A percentile compares a stretch with the other conserved stretches of the same genome.
Evolutionary conservation across 2,113 vertebrate genomes (phyloP).

Genomic region (Orientallactaga bullata): DNA sequence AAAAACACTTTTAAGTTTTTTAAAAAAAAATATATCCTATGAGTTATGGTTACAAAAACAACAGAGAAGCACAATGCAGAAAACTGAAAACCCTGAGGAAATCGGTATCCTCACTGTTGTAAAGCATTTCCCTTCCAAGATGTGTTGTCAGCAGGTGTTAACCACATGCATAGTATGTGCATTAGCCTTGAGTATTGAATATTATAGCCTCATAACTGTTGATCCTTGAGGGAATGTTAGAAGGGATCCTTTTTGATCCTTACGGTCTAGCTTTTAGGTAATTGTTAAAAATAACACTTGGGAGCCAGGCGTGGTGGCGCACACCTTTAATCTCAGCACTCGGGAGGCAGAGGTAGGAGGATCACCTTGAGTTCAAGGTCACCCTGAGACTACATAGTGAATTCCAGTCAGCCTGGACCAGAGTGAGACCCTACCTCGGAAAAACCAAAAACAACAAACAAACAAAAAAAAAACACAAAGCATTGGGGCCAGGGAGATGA

Average conservation of each 20-base stretch:
- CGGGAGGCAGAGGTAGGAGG: too few species aligned
- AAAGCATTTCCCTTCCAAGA: background rate
- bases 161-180: background rate
- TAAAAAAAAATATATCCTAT: slow-evolving; percentile 9
- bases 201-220: background rate
- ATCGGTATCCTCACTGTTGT: background rate
- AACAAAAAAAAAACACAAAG: too few species aligned
- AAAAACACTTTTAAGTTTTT: background rate
- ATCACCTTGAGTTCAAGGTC: too few species aligned
- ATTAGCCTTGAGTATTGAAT: too few species aligned
- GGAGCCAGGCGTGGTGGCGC: too few species aligned
- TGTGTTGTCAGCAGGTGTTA: background rate
- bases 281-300: slow-evolving; percentile 23
- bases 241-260: background rate
- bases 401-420: too few species aligned
- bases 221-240: background rate
- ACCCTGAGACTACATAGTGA: too few species aligned
- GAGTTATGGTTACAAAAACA: slow-evolving; percentile 22
- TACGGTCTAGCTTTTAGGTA: background rate
- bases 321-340: too few species aligned
- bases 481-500: too few species aligned
- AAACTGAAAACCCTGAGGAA: background rate
- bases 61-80: background rate
- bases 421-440: too few species aligned
- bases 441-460: too few species aligned